phyloP scores from a whole-genome alignment of 2,888 invertebrate species.

The Leptura quadrifasciata region DNA sequence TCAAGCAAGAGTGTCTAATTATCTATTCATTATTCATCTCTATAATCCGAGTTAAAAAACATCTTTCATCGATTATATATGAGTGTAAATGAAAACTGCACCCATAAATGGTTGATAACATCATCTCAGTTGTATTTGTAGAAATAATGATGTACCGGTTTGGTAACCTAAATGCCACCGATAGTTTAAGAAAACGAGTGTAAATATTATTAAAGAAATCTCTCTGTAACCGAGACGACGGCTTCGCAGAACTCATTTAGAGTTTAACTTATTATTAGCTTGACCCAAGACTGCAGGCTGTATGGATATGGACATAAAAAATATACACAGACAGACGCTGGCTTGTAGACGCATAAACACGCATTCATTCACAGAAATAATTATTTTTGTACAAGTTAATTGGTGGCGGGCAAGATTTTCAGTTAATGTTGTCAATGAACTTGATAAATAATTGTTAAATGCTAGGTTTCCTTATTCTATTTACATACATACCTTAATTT shows the following conservation, averaged over 20 bases:
- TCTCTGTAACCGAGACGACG: slow-evolving; percentile 12
- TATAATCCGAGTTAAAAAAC: neutral
- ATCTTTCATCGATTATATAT: neutral
- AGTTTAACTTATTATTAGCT: slow-evolving; percentile 29
- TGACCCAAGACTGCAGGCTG: slow-evolving; percentile 36
- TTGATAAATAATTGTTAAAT: too few species aligned
- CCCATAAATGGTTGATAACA: slow-evolving; percentile 16
- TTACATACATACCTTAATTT: too few species aligned
- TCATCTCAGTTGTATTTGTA: neutral
- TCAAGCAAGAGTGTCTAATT: neutral
- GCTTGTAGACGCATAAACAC: neutral
- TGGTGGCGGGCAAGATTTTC: neutral
- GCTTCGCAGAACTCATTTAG: slow-evolving; percentile 21
- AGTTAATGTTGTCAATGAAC: neutral
- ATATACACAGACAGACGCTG: slow-evolving; percentile 7
- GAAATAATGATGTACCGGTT: slow-evolving; percentile 31
- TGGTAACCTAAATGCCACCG: slow-evolving; percentile 34
- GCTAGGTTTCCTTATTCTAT: too few species aligned
- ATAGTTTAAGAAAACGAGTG: slow-evolving; percentile 19
- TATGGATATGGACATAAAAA: slow-evolving; percentile 1
- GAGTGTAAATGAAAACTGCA: neutral
- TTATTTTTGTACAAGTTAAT: neutral
- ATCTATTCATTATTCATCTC: neutral
- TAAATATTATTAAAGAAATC: slow-evolving; percentile 29
- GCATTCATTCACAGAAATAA: neutral